Conservation (phyloP, 2,113 vertebrate genomes). For the Cygnus atratus region DNA sequence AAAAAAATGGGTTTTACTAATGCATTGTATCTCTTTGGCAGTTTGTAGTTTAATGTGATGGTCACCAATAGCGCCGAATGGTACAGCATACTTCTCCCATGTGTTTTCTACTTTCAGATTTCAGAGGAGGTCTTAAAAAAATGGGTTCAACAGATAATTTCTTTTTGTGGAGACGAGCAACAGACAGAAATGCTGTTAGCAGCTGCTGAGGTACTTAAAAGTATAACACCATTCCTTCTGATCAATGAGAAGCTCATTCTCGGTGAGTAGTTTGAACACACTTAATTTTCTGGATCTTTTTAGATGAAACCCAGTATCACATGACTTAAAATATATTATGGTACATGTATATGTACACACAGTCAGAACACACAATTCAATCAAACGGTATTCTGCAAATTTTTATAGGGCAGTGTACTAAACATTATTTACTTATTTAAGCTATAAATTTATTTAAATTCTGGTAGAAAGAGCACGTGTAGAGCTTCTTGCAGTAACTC, state of each 20-base stretch:
- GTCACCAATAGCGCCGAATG: rapidly evolving
- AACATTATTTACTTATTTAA: neutral
- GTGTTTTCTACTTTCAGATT: conserved; percentile 56
- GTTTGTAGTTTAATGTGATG: neutral
- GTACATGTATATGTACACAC: neutral
- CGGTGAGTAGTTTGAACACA: conserved; percentile 76
- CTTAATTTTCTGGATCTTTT: neutral
- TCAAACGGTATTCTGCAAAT: neutral
- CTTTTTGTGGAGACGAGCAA: conserved; percentile 84
- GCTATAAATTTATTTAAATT: neutral
- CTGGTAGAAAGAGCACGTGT: neutral
- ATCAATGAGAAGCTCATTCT: conserved; percentile 74
- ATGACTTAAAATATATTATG: neutral
- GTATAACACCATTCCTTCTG: conserved; percentile 75
- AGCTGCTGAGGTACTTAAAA: conserved; percentile 83
- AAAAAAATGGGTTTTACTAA: neutral
- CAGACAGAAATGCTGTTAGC: conserved; percentile 85
- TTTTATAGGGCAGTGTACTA: neutral
- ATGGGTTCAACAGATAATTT: conserved; percentile 83
- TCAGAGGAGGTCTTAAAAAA: conserved; percentile 61
- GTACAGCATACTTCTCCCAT: neutral
- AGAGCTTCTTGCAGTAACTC: neutral
- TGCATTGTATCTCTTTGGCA: neutral
- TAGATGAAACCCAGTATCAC: neutral
- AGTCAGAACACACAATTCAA: neutral